Percentiles rank a stretch among this genome's conserved stretches.
phyloP scores from a whole-genome alignment of 2,888 invertebrate genomes.

The Thysanoteuthis rhombus region DNA sequence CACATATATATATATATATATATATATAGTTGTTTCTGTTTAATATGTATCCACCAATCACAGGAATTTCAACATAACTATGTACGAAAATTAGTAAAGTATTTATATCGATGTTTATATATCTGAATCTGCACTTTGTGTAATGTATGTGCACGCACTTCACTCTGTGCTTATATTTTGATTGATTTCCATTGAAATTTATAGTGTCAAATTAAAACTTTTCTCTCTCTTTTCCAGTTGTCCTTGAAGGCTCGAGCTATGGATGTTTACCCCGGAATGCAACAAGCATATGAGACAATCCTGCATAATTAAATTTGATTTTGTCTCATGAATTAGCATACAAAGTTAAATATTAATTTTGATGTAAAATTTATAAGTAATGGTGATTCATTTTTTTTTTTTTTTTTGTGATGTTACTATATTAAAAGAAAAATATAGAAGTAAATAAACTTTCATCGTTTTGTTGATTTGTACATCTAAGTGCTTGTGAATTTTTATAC shows the following conservation, averaged over 20 bases:
- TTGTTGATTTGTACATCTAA: neutral
- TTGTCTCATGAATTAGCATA: neutral
- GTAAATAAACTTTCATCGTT: neutral
- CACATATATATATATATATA: no score
- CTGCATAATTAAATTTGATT: conserved; percentile 55
- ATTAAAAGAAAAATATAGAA: neutral
- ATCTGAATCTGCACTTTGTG: no score
- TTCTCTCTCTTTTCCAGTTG: conserved; percentile 70
- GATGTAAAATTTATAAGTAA: neutral
- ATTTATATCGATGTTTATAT: no score
- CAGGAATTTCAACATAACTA: no score
- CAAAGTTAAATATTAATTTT: neutral
- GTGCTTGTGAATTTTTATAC: neutral
- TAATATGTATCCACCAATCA: no score
- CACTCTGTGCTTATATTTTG: neutral
- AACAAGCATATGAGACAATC: conserved; percentile 89
- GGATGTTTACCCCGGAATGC: conserved; percentile 90
- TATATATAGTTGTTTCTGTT: no score
- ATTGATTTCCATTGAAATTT: no score
- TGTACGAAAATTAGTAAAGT: no score
- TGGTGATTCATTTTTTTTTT: neutral
- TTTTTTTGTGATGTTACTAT: neutral
- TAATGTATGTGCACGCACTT: no score
- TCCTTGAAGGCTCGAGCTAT: conserved; percentile 91
- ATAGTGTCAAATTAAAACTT: neutral